These are phyloP conservation scores for Hirudo medicinalis DNA, from an alignment of 1,140 invertebrate species.

Conservation along the genomic window DNA sequence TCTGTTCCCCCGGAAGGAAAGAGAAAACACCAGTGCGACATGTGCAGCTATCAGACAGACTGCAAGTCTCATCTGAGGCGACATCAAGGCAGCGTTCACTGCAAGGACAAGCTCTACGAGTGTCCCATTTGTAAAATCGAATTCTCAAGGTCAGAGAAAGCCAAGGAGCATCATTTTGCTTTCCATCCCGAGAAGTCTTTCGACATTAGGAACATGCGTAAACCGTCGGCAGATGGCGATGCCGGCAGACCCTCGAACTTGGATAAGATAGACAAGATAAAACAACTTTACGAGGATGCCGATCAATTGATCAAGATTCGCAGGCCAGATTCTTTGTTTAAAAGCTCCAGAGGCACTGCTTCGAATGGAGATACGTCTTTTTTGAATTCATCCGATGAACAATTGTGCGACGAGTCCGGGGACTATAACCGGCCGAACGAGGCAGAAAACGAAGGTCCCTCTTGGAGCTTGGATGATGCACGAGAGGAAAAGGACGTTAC, in stretches of 20 bases:
- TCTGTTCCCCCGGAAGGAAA: not conserved
- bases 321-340: no score
- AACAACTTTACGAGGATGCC: not conserved
- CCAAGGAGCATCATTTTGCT: slow-evolving; percentile 17
- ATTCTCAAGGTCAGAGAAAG: slow-evolving; percentile 19
- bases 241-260: not conserved
- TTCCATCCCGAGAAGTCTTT: slow-evolving; percentile 15
- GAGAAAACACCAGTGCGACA: slow-evolving; percentile 17
- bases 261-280: slow-evolving; percentile 12
- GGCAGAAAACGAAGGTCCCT: no score
- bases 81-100: slow-evolving; percentile 20
- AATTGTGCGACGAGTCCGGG: no score
- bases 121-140: slow-evolving; percentile 22
- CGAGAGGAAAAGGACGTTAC: not conserved
- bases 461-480: no score
- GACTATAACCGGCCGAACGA: no score
- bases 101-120: slow-evolving; percentile 16
- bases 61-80: slow-evolving; percentile 22
- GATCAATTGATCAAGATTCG: not conserved
- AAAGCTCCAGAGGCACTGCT: no score
- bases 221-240: not conserved
- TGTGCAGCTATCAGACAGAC: slow-evolving; percentile 21
- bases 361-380: no score
- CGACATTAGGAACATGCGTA: slow-evolving; percentile 11
- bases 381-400: no score